Evolutionary conservation across 2,888 invertebrate genomes (phyloP), one percentile per base, ranked within the genome.

Genomic region (Dasysyrphus tricinctus): DNA sequence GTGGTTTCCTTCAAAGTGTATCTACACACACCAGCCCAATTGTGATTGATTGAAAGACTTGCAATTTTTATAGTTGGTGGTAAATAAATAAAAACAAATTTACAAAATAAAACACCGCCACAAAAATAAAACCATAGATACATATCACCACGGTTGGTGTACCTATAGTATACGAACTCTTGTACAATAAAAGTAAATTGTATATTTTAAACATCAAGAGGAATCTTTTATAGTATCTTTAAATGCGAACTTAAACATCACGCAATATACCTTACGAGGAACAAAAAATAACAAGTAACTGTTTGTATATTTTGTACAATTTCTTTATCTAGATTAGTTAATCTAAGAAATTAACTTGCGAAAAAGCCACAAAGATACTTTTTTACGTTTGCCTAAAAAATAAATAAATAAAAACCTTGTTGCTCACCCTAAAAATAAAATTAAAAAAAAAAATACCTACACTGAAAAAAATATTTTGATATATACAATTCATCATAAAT

Each of bases 311-410:
- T 51, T 49, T 14, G 51, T 56, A 72, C 32, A 65, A 65, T 67
- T 77, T 54, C 39, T 16, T 82, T 86, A 86, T 86, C 86, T 86
- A 76, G 75, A 86, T 82, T 75, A 86, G 82, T 82, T 78, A 67
- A 86, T 86, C 82, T 86, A 86, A 86, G 86, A 86, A 86, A 86
- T 86, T 81, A 86, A 86, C 82, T 79, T 74, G 79, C 86, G 82
- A 82, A 86, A n/a, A 86, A 79, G 63, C 82, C 77, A 70, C 69
- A 74, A 49, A 81, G 59, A 81, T 70, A 65, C 57, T 72, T 80
- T 85, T 79, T 65, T 16, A n/a, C 34, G 4, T 44, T 9, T 24
- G 14, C 6, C n/a, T 32, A 7, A 39, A 37, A 69, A 51, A n/a
- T n/a, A n/a, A 47, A 47, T 51, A 69, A 69, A 69, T 3, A 8